Evolutionary conservation across 2,888 invertebrate genomes (phyloP), one percentile per base, ranked within the genome.

Genomic region (Scrobipalpa atriplicella): DNA sequence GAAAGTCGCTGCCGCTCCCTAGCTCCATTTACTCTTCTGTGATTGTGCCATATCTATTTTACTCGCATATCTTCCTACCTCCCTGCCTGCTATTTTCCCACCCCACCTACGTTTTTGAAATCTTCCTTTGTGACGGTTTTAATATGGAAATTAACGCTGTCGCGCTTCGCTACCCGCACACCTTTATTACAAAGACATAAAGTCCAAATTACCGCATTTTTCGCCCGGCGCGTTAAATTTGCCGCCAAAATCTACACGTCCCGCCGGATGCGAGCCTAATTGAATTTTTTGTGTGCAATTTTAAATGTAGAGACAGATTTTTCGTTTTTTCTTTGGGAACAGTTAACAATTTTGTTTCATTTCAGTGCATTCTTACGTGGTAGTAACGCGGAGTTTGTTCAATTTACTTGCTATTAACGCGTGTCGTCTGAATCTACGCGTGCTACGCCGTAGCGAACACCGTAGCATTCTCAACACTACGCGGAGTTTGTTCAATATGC

Each of bases 71-170:
- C 52, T 67, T 73, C n/a, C 61, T 2, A 36, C 52, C 54, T 76
- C 75, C 18, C 1, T 68, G 70, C 69, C 71, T 68, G 72, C 74
- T 76, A 78, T 79, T 77, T 65, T 29, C 63, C 81, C 81, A 75
- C 78, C 76, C 78, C 74, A 74, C 77, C 83, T 84, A 83, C 89
- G 89, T 91, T 92, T 92, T 92, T 92, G 91, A 91, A 91, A 91
- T 87, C 88, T 90, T 92, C 91, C 92, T 92, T 92, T 92, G 92
- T 92, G 90, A 85, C 88, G 89, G 88, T 91, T 92, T 92, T 92
- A 92, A 92, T 92, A 92, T 92, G 92, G 92, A 92, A 92, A 92
- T 92, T 92, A 92, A 90, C 89, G 87, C 85, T 84, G 81, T 83
- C 82, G 82, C 86, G 87, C 86, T 83, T 87, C 79, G 70, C 68